Evolutionary conservation across 2,888 invertebrate species (phyloP).

Genomic region (Noctua pronuba): DNA sequence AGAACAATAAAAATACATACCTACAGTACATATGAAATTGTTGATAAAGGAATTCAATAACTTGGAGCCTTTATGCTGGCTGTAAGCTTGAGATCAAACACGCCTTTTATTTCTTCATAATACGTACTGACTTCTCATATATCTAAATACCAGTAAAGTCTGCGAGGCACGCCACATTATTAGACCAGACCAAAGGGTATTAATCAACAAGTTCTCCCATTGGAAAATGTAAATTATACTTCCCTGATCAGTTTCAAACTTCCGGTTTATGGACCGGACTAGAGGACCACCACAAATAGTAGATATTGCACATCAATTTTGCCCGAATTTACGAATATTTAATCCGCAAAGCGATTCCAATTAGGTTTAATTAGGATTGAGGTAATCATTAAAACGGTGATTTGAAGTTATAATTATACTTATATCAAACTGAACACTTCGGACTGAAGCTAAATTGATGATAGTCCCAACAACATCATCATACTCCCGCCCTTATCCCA

Average conservation of each 20-base stretch:
- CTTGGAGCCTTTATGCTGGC: constrained; percentile 49
- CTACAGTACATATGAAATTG: constrained; percentile 27
- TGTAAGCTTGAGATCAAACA: constrained; percentile 57
- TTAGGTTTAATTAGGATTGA: constrained; percentile 21
- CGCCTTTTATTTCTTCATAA: constrained; percentile 48
- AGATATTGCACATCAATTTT: background rate
- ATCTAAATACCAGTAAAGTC: background rate
- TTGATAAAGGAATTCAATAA: constrained; percentile 64
- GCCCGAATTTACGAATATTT: background rate
- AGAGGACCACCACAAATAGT: background rate
- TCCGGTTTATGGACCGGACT: background rate
- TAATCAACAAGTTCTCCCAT: background rate
- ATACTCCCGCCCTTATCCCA: background rate
- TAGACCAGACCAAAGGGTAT: background rate
- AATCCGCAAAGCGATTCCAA: constrained; percentile 9
- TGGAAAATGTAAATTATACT: constrained; percentile 9
- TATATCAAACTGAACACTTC: background rate
- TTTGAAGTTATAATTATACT: background rate
- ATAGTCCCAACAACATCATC: background rate
- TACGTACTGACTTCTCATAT: background rate
- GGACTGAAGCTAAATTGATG: background rate
- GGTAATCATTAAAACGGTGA: background rate
- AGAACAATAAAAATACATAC: constrained; percentile 26
- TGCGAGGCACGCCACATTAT: background rate
- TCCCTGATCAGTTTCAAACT: background rate